Evolutionary conservation across 2,113 vertebrate species (phyloP), one percentile per base, ranked within the genome.

Genomic region (Symphodus melops): DNA sequence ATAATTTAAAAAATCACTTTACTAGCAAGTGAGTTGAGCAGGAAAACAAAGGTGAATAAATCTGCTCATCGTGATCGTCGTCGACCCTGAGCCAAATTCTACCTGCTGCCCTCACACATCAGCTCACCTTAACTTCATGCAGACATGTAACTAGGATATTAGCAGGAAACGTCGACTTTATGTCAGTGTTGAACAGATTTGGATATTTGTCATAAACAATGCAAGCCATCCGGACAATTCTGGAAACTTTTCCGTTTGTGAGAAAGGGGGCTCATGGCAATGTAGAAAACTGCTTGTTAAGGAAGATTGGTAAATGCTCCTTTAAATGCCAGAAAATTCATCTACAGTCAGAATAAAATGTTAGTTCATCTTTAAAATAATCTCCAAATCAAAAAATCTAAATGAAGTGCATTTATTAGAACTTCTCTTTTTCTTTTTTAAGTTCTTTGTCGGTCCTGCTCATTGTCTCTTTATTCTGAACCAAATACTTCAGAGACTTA

Each of bases 391-490:
- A 44, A 12, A 25, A 33, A 33, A 33, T 1, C 8, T 17, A 7
- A 48, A 48, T 8, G 1, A 48, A 19, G 46, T 6, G 16, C 6
- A 19, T 48, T 48, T 48, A 17, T 48, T 48, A 17, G 6, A 17
- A 8, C 14, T 19, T 48, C 2, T 8, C 17, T 2, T 39, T 25
- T 64, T 52, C n/a, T 74, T 74, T 54, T 1, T 23, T 13, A 36
- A 54, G 42, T 25, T 61, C 8, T 21, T 8, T 48, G 42, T 58
- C 58, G 56, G 9, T 69, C n/a, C 16, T 21, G 37, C 36, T 66
- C 37, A 10, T 48, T n/a, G 16, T 76, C 51, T 72, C n/a, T 55
- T 64, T 73, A 20, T 67, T 12, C 14, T 23, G 25, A n/a, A 51
- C 68, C 37, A 25, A 6, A 51, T 13, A 71, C 10, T 1, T 36